These are phyloP conservation scores for Crioceris asparagi DNA, from an alignment of 2,888 invertebrate species.

Conservation along the genomic window DNA sequence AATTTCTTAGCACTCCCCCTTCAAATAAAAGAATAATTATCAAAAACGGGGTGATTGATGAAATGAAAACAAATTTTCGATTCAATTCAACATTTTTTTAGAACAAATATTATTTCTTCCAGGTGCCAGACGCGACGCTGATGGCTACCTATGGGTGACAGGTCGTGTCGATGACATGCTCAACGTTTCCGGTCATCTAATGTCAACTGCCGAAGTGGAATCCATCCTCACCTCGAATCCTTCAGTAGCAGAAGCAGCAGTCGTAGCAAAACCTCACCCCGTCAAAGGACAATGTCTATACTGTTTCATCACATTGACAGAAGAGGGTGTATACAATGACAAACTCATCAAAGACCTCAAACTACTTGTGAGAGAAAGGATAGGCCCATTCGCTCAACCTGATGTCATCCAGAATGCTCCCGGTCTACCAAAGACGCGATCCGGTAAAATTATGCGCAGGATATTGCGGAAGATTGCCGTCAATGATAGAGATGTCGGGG, in stretches of 20 bases:
- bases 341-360: constrained; percentile 62
- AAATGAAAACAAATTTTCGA: no score
- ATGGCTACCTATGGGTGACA: constrained; percentile 94
- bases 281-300: constrained; percentile 96
- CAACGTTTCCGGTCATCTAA: constrained; percentile 95
- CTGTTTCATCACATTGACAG: constrained; percentile 90
- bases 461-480: constrained; percentile 87
- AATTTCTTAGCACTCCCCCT: no score
- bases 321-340: constrained; percentile 58
- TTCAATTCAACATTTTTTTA: no score
- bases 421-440: constrained; percentile 89
- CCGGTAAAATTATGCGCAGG: constrained; percentile 97
- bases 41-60: no score
- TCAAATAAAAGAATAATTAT: no score
- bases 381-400: constrained; percentile 93
- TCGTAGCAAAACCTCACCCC: constrained; percentile 86
- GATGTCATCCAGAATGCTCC: constrained; percentile 92
- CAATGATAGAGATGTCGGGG: constrained; percentile 83
- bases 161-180: constrained; percentile 98
- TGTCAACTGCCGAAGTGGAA: constrained; percentile 94
- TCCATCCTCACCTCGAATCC: constrained; percentile 68
- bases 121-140: constrained; percentile 86
- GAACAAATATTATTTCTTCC: constrained; percentile 19
- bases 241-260: constrained; percentile 87
- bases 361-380: constrained; percentile 73